phyloP scores from a whole-genome alignment of 2,797 vertebrate genomes.

The Pantherophis alleghaniensis region DNA sequence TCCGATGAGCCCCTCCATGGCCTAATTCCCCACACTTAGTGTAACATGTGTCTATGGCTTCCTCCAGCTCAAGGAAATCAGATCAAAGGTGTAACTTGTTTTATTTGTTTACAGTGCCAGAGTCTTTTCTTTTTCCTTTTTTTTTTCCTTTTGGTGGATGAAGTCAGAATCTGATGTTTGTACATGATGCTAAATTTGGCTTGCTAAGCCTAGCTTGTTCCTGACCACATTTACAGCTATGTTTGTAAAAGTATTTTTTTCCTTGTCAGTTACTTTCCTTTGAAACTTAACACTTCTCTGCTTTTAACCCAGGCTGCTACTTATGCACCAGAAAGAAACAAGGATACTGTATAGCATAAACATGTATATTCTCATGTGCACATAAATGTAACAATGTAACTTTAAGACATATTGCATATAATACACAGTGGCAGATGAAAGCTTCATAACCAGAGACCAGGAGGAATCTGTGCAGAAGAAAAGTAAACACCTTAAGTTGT shows the following conservation, averaged over 20 bases:
- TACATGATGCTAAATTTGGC: not conserved
- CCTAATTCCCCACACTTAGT: not conserved
- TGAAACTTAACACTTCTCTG: not conserved
- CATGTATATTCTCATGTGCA: not conserved
- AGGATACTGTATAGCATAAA: not conserved
- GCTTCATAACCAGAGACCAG: not conserved
- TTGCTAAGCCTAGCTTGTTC: not conserved
- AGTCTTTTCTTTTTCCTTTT: not conserved
- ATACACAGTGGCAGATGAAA: not conserved
- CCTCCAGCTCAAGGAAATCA: not conserved
- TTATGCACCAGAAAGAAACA: not conserved
- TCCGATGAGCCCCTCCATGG: not conserved
- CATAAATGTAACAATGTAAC: not conserved
- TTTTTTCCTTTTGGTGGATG: not conserved
- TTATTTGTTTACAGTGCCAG: not conserved
- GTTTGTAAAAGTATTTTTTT: not conserved
- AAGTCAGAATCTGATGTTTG: not conserved
- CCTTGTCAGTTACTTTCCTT: not conserved
- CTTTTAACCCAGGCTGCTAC: not conserved
- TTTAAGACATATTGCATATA: not conserved
- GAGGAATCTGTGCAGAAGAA: not conserved
- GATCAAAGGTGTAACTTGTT: not conserved
- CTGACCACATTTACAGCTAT: not conserved
- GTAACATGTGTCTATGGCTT: not conserved
- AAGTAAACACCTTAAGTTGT: not conserved